These are phyloP conservation scores for Caradrina clavipalpis DNA, from an alignment of 2,888 invertebrate genomes.

Conservation along the genomic window DNA sequence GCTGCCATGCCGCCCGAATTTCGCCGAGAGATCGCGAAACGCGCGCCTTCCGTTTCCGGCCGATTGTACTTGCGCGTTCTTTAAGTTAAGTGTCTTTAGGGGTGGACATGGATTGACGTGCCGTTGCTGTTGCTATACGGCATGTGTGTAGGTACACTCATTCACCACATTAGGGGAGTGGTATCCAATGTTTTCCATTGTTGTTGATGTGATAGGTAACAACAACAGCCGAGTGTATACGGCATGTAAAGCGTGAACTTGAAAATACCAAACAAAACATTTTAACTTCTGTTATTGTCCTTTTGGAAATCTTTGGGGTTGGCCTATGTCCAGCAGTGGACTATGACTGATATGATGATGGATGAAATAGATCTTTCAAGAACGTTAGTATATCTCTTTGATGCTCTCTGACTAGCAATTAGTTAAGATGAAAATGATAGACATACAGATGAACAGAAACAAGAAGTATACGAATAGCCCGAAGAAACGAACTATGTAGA, in stretches of 20 bases:
- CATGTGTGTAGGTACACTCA: constrained; percentile 34
- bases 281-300: too few species aligned
- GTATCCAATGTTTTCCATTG: constrained; percentile 65
- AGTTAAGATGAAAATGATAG: not conserved
- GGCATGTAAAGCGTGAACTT: not conserved
- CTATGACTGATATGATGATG: too few species aligned
- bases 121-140: constrained; percentile 51
- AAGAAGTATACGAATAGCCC: not conserved
- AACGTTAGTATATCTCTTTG: not conserved
- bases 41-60: constrained; percentile 90
- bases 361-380: too few species aligned
- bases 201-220: constrained; percentile 38
- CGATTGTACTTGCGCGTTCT: constrained; percentile 83
- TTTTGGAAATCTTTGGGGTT: too few species aligned
- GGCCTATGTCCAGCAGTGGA: too few species aligned
- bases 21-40: constrained; percentile 89
- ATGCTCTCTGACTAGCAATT: not conserved
- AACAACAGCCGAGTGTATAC: not conserved
- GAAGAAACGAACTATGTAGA: not conserved
- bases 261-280: not conserved
- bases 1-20: constrained; percentile 89
- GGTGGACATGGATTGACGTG: constrained; percentile 84
- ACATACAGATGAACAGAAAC: not conserved
- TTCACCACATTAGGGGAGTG: constrained; percentile 66
- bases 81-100: constrained; percentile 67